Base-by-base conservation (phyloP, 2,888 invertebrate genomes). In the Hoplodrina ambigua region DNA sequence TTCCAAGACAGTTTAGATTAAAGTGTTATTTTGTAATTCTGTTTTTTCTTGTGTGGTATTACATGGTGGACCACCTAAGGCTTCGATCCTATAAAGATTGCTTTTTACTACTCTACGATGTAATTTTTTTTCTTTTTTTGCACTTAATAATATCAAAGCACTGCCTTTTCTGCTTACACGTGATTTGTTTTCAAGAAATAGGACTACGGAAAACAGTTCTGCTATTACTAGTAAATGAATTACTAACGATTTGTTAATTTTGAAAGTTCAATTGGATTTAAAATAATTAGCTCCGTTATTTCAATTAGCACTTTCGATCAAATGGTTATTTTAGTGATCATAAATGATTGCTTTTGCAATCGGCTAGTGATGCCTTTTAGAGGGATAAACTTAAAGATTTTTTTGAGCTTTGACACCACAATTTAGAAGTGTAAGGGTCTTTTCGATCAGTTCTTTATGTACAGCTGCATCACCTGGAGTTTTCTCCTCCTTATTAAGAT, bases 1-100 rank as follows among this genome's bases (percentile, higher is more conserved):
- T 75, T 44, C 59, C 49, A 71, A 54, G 61, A 71, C 66, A 72
- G 46, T 68, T 52, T 62, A 59, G 56, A 67, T 72, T 74, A 41
- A 63, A 80, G 72, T 69, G 17, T 66, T 70, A 61, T 72, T 55
- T 46, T 44, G 65, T 61, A 57, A 70, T 70, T 60, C 25, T 70
- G 79, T 72, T 64, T 20, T 72, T 44, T 72, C 56, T 37, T 37
- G 37, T 37, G 19, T 56, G 25, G 57, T 57, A 68, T 68, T 66
- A 58, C 61, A 68, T 65, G 20, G 46, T 71, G 63, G 63, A 66
- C 73, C 62, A 69, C 73, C 52, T 63, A 59, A 57, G 15, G 25
- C 15, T 8, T 63, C 46, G n/a, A 33, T 71, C 57, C 13, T 55
- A 68, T 19, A n/a, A 46, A n/a, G 60, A 76, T 72, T 65, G 19